Base-by-base conservation (phyloP, 2,888 invertebrate species). In the Malthinus seriepunctatus region DNA sequence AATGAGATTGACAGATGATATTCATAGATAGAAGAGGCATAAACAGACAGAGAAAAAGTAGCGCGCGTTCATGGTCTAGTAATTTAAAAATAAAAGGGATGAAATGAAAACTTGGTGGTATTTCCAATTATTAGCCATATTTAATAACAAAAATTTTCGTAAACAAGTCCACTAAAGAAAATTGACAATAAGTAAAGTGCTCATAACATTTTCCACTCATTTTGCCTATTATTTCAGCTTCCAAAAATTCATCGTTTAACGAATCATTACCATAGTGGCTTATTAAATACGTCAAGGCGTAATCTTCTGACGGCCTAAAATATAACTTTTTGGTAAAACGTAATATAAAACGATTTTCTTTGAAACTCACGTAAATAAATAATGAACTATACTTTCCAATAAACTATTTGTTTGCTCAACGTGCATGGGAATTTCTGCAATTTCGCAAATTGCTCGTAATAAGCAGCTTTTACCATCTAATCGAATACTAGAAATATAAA, bases 351-450 rank as follows among this genome's bases (percentile, higher is more conserved):
- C 3, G 15, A 33, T 32, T 1, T 7, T 12, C 12, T 15, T 15
- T 4, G 1, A 48, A 34, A 69, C 74, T 71, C 69, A 76, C 76
- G 75, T 76, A 49, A 77, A 72, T 8, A 75, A 44, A 52, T 68
- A 76, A 62, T 78, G 75, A 10, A 79, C 75, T 34, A 80, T 76
- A 39, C 73, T 71, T 60, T 81, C 79, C 34, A 82, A 63, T 12
- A 80, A 67, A 44, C 73, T 74, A 66, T 80, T 78, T 37, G 74
- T 65, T 12, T 72, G 68, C 31, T 68, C 68, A 11, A 73, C 63
- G 51, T 75, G 70, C 68, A 76, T 68, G 0, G 76, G 76, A 37
- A 68, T 66, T 55, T 76, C 74, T 0, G 73, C 67, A 33, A 76
- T 68, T 63, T 77, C 76, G 49, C 76, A 77, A 45, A 76, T 71